Evolutionary conservation across 2,113 vertebrate genomes (phyloP), one percentile per base, ranked within the genome.

Genomic region (Thoracochromis brauschi): DNA sequence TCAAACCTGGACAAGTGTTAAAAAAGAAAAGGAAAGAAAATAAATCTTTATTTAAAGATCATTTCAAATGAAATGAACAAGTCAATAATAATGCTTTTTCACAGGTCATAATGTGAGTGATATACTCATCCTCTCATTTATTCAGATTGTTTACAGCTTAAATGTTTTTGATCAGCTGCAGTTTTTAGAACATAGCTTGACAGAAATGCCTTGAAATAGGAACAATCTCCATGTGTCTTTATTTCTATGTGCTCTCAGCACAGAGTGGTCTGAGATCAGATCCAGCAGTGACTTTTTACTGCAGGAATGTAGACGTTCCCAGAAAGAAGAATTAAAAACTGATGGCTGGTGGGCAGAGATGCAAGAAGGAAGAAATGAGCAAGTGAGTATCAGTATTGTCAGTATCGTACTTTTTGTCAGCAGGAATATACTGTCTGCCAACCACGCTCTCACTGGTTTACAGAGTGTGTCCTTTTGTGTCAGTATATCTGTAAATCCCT

Each of bases 211-310:
- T 53, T 14, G 29, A 49, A 53, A 31, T 9, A 29, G 9, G 13
- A 47, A 96, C 90, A 83, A 88, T 58, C 80, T 94, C 90, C 90
- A 91, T 94, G 89, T 95, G 95, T 92, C 88, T 90, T 84, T 84
- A 89, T 89, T 92, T 91, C 63, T 49, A 35, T 89, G 79, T 42
- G 80, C 84, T 90, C 85, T 88, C 83, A 45, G 87, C 84, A 86
- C 83, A 81, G 84, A 63, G 79, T 89, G 82, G 75, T 38, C 42
- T 87, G 86, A 92, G 94, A 94, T 92, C 80, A 53, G 85, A 92
- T 92, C 91, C 91, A 92, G 86, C 75, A 86, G 87, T 94, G 93
- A 95, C 84, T 94, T 90, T 86, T 88, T 85, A 83, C 89, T 85
- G 47, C 87, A 94, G 91, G 91, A 95, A 95, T 94, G 93, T 65